Evolutionary conservation across 2,888 invertebrate species (phyloP).

Genomic region (Platynereis dumerilii): DNA sequence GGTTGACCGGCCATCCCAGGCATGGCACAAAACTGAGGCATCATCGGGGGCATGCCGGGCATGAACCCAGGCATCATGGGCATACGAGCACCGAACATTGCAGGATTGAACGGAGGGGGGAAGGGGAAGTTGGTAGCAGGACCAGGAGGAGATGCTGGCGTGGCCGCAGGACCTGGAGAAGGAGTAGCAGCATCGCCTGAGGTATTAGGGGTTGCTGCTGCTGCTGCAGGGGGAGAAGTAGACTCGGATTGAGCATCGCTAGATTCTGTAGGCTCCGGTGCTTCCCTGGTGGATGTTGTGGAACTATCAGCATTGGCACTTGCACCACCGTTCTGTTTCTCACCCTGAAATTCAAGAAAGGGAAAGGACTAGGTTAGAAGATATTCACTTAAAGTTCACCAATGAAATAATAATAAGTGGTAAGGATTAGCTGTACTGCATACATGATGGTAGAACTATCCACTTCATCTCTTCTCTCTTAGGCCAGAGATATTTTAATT

Average conservation of each 20-base stretch:
- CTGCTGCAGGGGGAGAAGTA: too few relatives aligned
- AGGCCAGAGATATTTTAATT: too few relatives aligned
- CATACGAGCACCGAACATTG: conserved; percentile 4
- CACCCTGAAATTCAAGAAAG: conserved; percentile 14
- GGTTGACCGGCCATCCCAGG: background rate
- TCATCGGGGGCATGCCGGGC: conserved; percentile 20
- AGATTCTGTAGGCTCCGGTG: background rate
- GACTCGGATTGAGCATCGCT: background rate
- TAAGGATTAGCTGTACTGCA: too few relatives aligned
- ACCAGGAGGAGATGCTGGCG: background rate
- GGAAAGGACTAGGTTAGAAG: too few relatives aligned
- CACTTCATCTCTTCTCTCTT: too few relatives aligned
- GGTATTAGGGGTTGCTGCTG: conserved; percentile 2
- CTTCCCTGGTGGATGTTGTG: background rate
- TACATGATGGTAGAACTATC: too few relatives aligned
- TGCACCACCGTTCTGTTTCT: conserved; percentile 16
- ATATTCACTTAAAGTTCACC: too few relatives aligned
- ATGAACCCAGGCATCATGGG: conserved; percentile 11
- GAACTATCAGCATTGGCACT: background rate
- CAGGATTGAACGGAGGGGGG: conserved; percentile 2
- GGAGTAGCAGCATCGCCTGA: background rate
- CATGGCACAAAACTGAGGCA: background rate
- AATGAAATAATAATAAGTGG: too few relatives aligned
- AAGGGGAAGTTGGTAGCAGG: background rate
- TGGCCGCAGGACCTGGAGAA: background rate